Percentiles rank a stretch among this genome's conserved stretches.
phyloP scores from a whole-genome alignment of 2,113 vertebrate genomes.

The Spheniscus mendiculus region DNA sequence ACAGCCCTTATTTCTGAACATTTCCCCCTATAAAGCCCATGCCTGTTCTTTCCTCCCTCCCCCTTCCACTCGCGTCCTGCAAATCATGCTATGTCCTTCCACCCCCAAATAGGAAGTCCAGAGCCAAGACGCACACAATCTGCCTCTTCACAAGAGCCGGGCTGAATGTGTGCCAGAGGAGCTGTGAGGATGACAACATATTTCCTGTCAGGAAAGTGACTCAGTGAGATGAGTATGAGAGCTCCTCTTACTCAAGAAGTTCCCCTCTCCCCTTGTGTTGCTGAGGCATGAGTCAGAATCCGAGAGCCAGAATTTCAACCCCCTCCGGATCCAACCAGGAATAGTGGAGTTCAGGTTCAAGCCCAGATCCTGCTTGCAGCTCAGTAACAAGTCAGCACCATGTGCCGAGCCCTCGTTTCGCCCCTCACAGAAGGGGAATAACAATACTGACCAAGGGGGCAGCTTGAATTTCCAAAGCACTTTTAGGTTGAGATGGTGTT shows the following conservation, averaged over 20 bases:
- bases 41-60: conserved; percentile 1
- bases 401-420: rapidly evolving
- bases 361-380: background rate
- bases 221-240: conserved; percentile 67
- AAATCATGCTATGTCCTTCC: conserved; percentile 39
- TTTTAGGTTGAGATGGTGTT: background rate
- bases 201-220: conserved; percentile 75
- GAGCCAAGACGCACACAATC: conserved; percentile 72
- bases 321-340: background rate
- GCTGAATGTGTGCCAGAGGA: conserved; percentile 69
- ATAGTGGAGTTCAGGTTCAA: background rate
- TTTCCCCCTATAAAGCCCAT: background rate
- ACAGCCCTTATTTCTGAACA: background rate
- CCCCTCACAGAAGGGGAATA: background rate
- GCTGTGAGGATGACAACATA: conserved; percentile 71
- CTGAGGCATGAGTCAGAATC: conserved; percentile 72
- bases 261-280: conserved; percentile 20
- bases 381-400: background rate
- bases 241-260: conserved; percentile 64
- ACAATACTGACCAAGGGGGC: background rate
- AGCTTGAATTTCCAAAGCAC: background rate
- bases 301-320: conserved; percentile 1
- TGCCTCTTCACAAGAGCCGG: conserved; percentile 74
- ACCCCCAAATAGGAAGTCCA: conserved; percentile 67
- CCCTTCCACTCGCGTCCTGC: conserved; percentile 9